Conservation (phyloP, 1,140 invertebrate genomes). For the Zaprionus nigranus region DNA sequence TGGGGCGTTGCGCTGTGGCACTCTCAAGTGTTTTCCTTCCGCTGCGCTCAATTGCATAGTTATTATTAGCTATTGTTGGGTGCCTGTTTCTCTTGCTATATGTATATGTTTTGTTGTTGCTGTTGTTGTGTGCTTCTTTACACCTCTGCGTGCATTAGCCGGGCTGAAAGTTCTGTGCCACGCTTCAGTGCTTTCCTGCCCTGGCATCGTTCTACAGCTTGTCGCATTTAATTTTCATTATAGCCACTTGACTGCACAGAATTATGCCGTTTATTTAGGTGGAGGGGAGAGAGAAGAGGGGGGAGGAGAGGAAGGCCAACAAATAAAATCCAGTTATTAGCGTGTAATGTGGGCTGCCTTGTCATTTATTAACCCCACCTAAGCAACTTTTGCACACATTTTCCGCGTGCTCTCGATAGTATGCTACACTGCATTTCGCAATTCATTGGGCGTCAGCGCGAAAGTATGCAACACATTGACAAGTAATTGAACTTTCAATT, state of each 20-base stretch:
- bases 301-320: constrained; percentile 16
- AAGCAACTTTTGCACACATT: constrained; percentile 23
- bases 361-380: constrained; percentile 4
- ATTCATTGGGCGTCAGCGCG: constrained; percentile 19
- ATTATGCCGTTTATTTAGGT: constrained; percentile 28
- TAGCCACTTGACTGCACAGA: constrained; percentile 71
- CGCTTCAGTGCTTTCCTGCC: constrained; percentile 63
- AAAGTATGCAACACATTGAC: constrained; percentile 4
- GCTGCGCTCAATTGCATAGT: constrained; percentile 70
- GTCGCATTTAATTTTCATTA: constrained; percentile 79
- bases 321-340: constrained; percentile 47
- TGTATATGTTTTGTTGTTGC: constrained; percentile 38
- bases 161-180: constrained; percentile 69
- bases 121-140: constrained; percentile 37
- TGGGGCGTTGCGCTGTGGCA: constrained; percentile 5
- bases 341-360: constrained; percentile 3
- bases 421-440: constrained; percentile 30
- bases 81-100: not conserved
- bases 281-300: not conserved
- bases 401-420: not conserved
- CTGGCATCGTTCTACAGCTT: constrained; percentile 41
- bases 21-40: constrained; percentile 64
- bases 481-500: constrained; percentile 4
- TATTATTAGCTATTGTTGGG: constrained; percentile 61
- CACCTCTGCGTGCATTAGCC: constrained; percentile 70